Percentiles rank a stretch among this genome's conserved stretches.
These are phyloP conservation scores for Amorpha juglandis DNA, from an alignment of 2,888 invertebrate genomes.

Conservation along the genomic window DNA sequence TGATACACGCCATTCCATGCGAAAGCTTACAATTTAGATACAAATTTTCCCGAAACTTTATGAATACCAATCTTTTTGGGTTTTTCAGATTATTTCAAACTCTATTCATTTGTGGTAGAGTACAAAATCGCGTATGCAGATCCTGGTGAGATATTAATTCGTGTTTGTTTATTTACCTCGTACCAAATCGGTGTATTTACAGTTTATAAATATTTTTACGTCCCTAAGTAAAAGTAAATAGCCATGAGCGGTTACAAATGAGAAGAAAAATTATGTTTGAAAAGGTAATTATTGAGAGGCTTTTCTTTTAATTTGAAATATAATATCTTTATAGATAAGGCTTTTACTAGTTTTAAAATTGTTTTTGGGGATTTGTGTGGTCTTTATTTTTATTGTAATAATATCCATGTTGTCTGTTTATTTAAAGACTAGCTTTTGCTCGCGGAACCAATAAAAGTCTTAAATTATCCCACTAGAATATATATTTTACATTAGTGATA, in stretches of 20 bases:
- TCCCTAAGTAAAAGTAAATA: constrained; percentile 12
- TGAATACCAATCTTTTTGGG: constrained; percentile 20
- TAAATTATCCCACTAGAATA: too few relatives aligned
- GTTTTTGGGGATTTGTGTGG: too few relatives aligned
- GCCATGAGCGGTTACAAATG: background rate
- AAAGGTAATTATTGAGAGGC: background rate
- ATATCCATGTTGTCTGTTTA: too few relatives aligned
- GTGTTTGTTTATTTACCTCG: constrained; percentile 12
- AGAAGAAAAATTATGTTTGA: background rate
- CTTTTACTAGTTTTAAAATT: background rate
- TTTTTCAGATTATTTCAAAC: background rate
- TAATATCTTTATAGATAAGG: background rate
- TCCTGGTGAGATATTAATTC: background rate
- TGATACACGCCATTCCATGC: constrained; percentile 19
- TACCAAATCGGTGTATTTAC: constrained; percentile 7
- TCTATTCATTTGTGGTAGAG: background rate
- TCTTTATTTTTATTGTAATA: too few relatives aligned
- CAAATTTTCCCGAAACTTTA: constrained; percentile 27
- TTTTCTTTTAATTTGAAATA: background rate
- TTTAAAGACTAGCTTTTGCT: too few relatives aligned
- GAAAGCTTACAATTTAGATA: constrained; percentile 27
- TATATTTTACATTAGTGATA: too few relatives aligned
- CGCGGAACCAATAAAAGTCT: too few relatives aligned
- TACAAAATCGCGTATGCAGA: background rate
- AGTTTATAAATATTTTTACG: constrained; percentile 22